Evolutionary conservation across 1,140 invertebrate species (phyloP), one percentile per base, ranked within the genome.

Genomic region (Papilio xuthus): DNA sequence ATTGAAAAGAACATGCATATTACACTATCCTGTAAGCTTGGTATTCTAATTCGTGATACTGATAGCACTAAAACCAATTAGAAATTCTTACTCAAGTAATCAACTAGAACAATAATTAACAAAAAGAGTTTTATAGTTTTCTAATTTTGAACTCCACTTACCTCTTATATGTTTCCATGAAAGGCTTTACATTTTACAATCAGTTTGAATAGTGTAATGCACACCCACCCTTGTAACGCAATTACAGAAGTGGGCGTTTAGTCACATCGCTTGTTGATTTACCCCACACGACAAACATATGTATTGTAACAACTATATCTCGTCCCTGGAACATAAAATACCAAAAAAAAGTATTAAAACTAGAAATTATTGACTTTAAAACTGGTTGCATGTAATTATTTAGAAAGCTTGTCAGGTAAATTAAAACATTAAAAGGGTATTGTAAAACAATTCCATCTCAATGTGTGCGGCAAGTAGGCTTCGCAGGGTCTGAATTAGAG

Each of bases 381-480:
- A 53, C 18, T 53, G 50, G n/a, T 53, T 67, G 13, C 12, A 10
- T 67, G 50, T 23, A 67, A 67, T 13, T 67, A 28, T 67, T 28
- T 28, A 28, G 26, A 28, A 26, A 28, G 60, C 26, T 28, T 8
- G 26, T 32, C 12, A 28, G 37, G 41, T 23, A 76, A 32, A 37
- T 75, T 75, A 47, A 42, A 73, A 73, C 20, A 50, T 73, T 73
- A 56, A 37, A 56, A 50, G 50, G 50, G 10, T 18, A 41, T 78
- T 60, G 72, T 76, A 81, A 82, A 81, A 80, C 81, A 82, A 84
- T 86, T 83, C 81, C 84, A 84, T 85, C 84, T 80, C 72, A 72
- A 15, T 74, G 63, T 78, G 56, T 78, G 53, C 73, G 18, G 56
- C 73, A 74, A 76, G 56, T 67, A 77, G 77, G 70, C 76, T 77